phyloP scores from a whole-genome alignment of 2,888 invertebrate genomes.

The Dryobota labecula region DNA sequence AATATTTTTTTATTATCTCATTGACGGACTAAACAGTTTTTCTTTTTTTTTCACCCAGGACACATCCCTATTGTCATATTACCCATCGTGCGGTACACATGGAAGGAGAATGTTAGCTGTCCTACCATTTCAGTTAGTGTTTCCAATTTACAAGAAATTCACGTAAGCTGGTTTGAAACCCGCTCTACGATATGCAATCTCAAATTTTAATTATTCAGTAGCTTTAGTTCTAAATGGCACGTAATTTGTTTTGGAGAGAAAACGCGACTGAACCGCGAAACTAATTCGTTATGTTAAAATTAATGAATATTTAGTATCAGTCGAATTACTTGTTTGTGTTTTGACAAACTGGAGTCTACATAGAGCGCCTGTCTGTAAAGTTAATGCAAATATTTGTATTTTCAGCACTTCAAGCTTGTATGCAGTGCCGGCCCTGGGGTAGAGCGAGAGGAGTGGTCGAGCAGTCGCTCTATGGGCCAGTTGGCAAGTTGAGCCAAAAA shows the following conservation, averaged over 20 bases:
- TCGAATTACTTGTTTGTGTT: conserved; percentile 37
- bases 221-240: conserved; percentile 33
- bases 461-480: too few species aligned
- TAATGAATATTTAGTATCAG: conserved; percentile 42
- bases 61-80: conserved; percentile 10
- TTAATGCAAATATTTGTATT: conserved; percentile 46
- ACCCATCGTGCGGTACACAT: conserved; percentile 3
- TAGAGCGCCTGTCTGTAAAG: conserved; percentile 45
- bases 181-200: conserved; percentile 12
- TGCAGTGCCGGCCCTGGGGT: too few species aligned
- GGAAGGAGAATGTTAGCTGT: conserved; percentile 28
- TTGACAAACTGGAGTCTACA: conserved; percentile 19
- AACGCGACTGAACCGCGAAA: conserved; percentile 23
- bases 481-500: too few species aligned
- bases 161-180: conserved; percentile 13
- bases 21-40: too few species aligned
- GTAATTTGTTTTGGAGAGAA: conserved; percentile 38
- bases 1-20: too few species aligned
- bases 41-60: too few species aligned
- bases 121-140: conserved; percentile 6
- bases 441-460: too few species aligned
- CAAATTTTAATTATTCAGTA: conserved; percentile 40
- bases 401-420: conserved; percentile 34
- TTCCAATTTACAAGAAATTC: conserved; percentile 28
- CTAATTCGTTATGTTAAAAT: conserved; percentile 46